Evolutionary conservation across 2,797 vertebrate genomes (phyloP).

Genomic region (Ibycter americanus): DNA sequence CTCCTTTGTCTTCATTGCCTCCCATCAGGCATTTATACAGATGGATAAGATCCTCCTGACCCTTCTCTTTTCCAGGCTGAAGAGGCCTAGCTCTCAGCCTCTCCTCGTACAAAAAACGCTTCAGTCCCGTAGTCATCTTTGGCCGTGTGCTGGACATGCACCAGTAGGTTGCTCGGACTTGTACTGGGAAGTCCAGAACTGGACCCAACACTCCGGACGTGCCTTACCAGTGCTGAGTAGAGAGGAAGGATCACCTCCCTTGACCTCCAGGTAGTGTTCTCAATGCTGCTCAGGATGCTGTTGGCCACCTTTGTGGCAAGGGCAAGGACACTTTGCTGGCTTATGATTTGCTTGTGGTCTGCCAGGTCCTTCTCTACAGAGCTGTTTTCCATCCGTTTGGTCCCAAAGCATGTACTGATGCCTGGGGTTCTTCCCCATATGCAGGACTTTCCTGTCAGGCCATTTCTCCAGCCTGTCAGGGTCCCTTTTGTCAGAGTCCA

Average conservation of each 20-base stretch:
- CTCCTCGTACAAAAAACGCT: neutral
- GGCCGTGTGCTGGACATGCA: neutral
- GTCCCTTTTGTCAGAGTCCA: neutral
- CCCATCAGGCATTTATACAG: neutral
- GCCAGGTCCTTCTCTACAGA: neutral
- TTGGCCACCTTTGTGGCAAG: neutral
- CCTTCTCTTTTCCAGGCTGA: neutral
- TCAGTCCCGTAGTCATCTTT: neutral
- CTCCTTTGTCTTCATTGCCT: neutral
- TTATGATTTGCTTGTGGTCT: neutral
- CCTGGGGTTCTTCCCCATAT: neutral
- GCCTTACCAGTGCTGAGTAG: neutral
- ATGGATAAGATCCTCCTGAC: neutral
- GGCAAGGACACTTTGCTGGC: neutral
- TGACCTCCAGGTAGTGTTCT: neutral
- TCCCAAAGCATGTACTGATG: neutral
- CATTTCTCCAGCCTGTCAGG: neutral
- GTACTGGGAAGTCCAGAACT: neutral
- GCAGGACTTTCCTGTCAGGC: neutral
- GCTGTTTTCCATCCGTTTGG: neutral
- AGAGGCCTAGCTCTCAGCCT: neutral
- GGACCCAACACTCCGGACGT: fast-evolving
- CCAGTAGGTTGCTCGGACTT: neutral
- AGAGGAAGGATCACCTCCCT: neutral
- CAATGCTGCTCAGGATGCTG: neutral